Evolutionary conservation across 2,113 vertebrate genomes (phyloP).

Genomic region (Chunga burmeisteri): DNA sequence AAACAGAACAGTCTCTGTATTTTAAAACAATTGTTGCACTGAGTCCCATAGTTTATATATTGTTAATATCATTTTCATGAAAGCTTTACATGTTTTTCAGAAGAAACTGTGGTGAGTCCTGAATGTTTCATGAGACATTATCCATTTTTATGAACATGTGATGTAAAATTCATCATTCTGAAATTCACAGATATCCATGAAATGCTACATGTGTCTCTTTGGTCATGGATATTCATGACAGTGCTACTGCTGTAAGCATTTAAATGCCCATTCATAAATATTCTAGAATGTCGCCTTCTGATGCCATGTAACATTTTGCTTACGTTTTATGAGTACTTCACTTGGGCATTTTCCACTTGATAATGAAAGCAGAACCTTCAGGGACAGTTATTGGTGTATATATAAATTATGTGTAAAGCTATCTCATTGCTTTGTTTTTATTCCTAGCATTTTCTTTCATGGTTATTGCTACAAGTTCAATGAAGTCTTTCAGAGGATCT

Average conservation of each 20-base stretch:
- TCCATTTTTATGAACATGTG: conserved; percentile 46
- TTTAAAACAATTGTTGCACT: conserved; percentile 36
- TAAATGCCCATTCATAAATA: conserved; percentile 42
- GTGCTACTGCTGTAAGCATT: not conserved
- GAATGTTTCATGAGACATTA: conserved; percentile 1
- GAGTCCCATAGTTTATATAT: conserved; percentile 39
- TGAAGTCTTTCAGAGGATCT: not conserved
- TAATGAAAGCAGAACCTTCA: conserved; percentile 28
- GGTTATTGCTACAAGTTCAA: not conserved
- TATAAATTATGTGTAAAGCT: not conserved
- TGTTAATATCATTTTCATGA: conserved; percentile 62
- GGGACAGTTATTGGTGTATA: not conserved
- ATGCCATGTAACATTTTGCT: conserved; percentile 18
- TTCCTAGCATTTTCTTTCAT: conserved; percentile 1
- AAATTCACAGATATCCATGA: conserved; percentile 33
- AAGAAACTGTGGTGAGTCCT: conserved; percentile 12
- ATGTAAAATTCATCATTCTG: conserved; percentile 43
- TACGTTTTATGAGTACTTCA: not conserved
- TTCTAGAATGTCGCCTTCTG: not conserved
- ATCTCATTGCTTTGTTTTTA: not conserved
- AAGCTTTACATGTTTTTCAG: conserved; percentile 51
- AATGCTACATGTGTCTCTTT: not conserved
- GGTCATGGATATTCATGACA: conserved; percentile 44
- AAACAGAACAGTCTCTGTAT: conserved; percentile 13
- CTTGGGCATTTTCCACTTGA: conserved; percentile 25